phyloP scores from a whole-genome alignment of 1,140 invertebrate genomes.

The Ladona fulva region DNA sequence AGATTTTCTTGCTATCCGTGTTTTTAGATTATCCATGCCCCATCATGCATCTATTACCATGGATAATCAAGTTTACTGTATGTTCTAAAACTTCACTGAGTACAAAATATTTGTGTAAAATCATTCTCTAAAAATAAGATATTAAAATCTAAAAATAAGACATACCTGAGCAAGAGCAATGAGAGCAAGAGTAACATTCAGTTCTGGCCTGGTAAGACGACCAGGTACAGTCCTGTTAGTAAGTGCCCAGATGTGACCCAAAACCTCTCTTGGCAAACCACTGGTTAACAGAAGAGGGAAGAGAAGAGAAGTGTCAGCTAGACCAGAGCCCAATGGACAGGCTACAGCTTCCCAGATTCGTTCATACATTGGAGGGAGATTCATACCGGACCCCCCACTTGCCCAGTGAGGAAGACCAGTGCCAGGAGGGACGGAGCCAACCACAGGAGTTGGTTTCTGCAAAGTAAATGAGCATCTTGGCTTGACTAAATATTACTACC shows the following conservation, averaged over 20 bases:
- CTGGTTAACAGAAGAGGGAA: slow-evolving; percentile 52
- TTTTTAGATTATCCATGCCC: background rate
- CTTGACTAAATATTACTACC: no score
- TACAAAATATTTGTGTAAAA: background rate
- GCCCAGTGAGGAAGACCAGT: slow-evolving; percentile 34
- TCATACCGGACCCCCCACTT: background rate
- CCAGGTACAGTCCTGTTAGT: slow-evolving; percentile 51
- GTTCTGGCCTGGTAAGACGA: slow-evolving; percentile 48
- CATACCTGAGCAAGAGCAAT: slow-evolving; percentile 51
- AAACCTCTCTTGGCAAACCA: slow-evolving; percentile 45
- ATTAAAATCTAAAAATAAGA: background rate
- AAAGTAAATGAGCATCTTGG: no score
- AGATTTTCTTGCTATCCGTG: background rate
- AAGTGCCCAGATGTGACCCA: slow-evolving; percentile 54
- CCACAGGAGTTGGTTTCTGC: background rate
- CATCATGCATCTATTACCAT: background rate
- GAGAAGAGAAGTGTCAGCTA: slow-evolving; percentile 49
- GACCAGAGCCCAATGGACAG: slow-evolving; percentile 27
- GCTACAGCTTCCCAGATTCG: slow-evolving; percentile 32
- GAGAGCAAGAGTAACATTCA: slow-evolving; percentile 50
- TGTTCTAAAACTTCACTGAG: background rate
- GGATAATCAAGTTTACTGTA: background rate
- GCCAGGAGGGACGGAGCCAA: background rate
- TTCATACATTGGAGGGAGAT: slow-evolving; percentile 41
- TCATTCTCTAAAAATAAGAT: background rate